Conservation (phyloP, 1,140 invertebrate genomes). For the Drosophila punjabiensis region DNA sequence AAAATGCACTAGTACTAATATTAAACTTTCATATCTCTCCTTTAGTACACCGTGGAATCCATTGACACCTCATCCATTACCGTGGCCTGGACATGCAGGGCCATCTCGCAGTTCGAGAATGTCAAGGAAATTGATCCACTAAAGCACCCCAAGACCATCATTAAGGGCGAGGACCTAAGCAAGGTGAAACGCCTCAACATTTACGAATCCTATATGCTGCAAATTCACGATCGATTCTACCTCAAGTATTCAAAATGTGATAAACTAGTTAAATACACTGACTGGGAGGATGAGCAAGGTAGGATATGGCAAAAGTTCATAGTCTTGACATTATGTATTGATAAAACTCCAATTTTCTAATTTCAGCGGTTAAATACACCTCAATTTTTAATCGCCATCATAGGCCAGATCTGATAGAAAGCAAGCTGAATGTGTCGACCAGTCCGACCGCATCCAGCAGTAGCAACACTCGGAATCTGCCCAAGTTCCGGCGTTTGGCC, state of each 20-base stretch:
- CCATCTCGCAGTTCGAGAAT: conserved; percentile 88
- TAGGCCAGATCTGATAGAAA: conserved; percentile 13
- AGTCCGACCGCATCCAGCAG: conserved; percentile 48
- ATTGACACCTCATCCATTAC: conserved; percentile 88
- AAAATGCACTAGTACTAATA: no score
- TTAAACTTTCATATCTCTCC: background rate
- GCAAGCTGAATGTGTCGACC: conserved; percentile 16
- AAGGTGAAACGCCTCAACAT: conserved; percentile 93
- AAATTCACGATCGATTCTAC: conserved; percentile 93
- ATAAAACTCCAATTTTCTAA: background rate
- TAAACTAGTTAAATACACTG: conserved; percentile 86
- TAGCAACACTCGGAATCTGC: conserved; percentile 28
- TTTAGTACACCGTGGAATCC: conserved; percentile 88
- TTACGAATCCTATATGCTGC: conserved; percentile 95
- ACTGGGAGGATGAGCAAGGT: conserved; percentile 87
- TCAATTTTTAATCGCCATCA: conserved; percentile 55
- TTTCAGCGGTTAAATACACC: conserved; percentile 44
- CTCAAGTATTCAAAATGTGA: conserved; percentile 86
- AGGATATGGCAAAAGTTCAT: conserved; percentile 28
- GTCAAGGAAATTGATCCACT: conserved; percentile 85
- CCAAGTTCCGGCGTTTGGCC: conserved; percentile 51
- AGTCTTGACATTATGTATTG: background rate
- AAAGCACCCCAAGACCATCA: conserved; percentile 89
- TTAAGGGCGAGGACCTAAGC: conserved; percentile 91
- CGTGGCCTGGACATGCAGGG: conserved; percentile 93